Evolutionary conservation across 2,113 vertebrate species (phyloP).

Genomic region (Chionis minor): DNA sequence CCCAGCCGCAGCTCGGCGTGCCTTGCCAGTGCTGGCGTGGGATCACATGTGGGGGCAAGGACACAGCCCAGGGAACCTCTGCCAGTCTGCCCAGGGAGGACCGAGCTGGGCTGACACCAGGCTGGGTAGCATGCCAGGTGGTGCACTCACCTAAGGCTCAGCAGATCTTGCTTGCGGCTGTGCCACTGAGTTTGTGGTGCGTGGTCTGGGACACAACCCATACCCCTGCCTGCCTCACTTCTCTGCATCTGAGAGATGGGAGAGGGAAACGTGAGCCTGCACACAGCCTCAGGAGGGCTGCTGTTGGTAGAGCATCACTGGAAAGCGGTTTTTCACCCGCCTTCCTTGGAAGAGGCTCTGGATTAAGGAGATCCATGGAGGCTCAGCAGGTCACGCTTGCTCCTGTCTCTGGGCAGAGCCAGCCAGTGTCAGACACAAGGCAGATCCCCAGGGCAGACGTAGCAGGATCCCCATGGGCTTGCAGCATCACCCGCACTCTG

Average conservation of each 20-base stretch:
- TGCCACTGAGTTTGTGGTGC: neutral
- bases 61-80: accelerated
- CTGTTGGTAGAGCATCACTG: neutral
- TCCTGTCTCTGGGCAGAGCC: neutral
- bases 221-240: accelerated
- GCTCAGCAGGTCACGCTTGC: neutral
- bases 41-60: neutral
- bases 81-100: no score
- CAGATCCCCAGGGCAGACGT: accelerated
- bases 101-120: neutral
- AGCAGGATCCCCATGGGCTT: neutral
- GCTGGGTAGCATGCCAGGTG: neutral
- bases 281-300: neutral
- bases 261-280: neutral
- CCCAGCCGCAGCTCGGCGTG: neutral
- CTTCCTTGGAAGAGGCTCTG: neutral
- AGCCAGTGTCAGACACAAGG: neutral
- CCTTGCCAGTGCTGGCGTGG: neutral
- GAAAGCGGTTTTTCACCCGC: neutral
- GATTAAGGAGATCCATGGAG: neutral
- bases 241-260: neutral
- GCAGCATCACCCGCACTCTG: neutral
- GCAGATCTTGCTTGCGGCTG: accelerated
- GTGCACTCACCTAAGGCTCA: neutral
- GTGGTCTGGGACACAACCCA: neutral